Evolutionary conservation across 2,888 invertebrate genomes (phyloP).

Genomic region (Chouioia cunea): DNA sequence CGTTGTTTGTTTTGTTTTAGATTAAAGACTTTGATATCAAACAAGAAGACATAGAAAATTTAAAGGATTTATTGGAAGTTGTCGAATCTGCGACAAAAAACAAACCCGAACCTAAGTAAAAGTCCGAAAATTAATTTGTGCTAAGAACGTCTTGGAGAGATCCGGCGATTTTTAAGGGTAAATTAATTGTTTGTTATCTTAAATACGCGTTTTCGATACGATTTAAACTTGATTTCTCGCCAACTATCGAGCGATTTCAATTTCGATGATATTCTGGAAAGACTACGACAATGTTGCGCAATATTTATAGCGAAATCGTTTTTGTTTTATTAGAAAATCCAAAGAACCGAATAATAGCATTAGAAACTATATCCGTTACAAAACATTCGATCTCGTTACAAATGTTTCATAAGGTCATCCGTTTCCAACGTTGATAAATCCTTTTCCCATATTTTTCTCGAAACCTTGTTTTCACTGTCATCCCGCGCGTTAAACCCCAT

Average conservation of each 20-base stretch:
- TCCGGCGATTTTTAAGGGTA: no score
- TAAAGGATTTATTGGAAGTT: slow-evolving; percentile 74
- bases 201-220: no score
- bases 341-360: slow-evolving; percentile 32
- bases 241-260: no score
- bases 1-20: slow-evolving; percentile 58
- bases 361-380: slow-evolving; percentile 26
- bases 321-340: neutral
- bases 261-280: neutral
- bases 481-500: no score
- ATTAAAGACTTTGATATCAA: slow-evolving; percentile 72
- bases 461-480: no score
- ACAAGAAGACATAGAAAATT: slow-evolving; percentile 73
- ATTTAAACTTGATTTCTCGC: no score
- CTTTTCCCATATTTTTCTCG: no score
- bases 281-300: no score
- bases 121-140: neutral
- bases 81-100: slow-evolving; percentile 74
- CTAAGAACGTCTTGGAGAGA: neutral
- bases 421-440: no score
- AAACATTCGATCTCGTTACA: slow-evolving; percentile 25
- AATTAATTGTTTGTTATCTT: no score
- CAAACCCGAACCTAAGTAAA: slow-evolving; percentile 49
- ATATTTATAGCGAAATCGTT: no score
- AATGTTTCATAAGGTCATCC: neutral